These are phyloP conservation scores for Basileuterus tristriatus DNA, from an alignment of 2,797 vertebrate genomes.

Conservation along the genomic window DNA sequence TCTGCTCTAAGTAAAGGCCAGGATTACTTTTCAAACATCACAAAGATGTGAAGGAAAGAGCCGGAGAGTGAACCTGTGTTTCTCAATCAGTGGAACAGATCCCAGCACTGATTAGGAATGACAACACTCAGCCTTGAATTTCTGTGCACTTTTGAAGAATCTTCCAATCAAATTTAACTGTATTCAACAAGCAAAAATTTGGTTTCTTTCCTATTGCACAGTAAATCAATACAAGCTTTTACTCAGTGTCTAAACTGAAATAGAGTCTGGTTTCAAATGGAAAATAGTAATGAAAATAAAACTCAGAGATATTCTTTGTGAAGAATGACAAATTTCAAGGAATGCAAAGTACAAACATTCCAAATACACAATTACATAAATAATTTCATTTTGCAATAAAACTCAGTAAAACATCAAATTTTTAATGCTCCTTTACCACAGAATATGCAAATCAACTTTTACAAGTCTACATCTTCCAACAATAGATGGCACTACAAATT, in stretches of 20 bases:
- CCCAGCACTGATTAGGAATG: neutral
- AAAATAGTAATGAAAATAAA: neutral
- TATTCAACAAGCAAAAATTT: neutral
- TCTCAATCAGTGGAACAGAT: neutral
- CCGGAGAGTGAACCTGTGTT: neutral
- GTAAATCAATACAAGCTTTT: neutral
- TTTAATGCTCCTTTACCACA: constrained; percentile 17
- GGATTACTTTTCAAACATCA: neutral
- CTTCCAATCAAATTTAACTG: neutral
- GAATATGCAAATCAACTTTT: constrained; percentile 5
- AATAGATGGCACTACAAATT: constrained; percentile 73
- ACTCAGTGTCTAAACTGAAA: neutral
- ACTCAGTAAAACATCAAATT: neutral
- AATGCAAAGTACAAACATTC: neutral
- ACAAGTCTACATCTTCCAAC: constrained; percentile 30
- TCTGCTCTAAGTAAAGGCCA: neutral
- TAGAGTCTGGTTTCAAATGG: neutral
- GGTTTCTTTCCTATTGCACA: neutral
- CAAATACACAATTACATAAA: constrained; percentile 8
- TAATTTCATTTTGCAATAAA: constrained; percentile 28
- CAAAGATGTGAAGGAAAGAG: neutral
- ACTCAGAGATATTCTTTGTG: neutral
- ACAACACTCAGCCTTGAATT: neutral
- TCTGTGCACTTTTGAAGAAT: neutral
- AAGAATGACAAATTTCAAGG: neutral